These are phyloP conservation scores for Oreocharis arfaki DNA, from an alignment of 2,113 vertebrate genomes.

Conservation along the genomic window DNA sequence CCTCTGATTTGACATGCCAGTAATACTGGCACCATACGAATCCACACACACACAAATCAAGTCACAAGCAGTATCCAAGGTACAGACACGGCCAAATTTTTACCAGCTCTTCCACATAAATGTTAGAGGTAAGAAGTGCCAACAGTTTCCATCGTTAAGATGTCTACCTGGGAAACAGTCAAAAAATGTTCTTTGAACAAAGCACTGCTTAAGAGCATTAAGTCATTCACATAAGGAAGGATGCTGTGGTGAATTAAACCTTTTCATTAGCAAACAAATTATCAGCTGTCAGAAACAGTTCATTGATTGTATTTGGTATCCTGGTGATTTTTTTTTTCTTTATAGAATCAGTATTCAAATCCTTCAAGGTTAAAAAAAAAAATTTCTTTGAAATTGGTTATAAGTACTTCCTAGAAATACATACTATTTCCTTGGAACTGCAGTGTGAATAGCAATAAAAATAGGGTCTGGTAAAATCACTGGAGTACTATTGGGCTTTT, in stretches of 20 bases:
- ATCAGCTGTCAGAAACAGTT: neutral
- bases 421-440: neutral
- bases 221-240: neutral
- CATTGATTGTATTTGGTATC: neutral
- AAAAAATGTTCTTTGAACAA: neutral
- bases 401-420: conserved; percentile 40
- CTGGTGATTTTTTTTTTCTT: neutral
- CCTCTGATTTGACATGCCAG: too few species aligned
- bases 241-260: neutral
- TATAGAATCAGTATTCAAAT: neutral
- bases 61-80: neutral
- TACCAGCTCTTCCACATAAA: neutral
- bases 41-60: neutral
- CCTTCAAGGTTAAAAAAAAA: neutral
- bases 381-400: conserved; percentile 1
- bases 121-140: neutral
- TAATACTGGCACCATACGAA: neutral
- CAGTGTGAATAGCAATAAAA: conserved; percentile 20
- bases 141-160: neutral
- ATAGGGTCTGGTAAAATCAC: neutral
- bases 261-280: neutral
- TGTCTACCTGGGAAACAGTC: neutral
- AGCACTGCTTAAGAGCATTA: neutral
- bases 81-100: neutral
- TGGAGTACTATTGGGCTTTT: neutral